A percentile compares a stretch with the other conserved stretches of the same genome.
Evolutionary conservation across 2,113 vertebrate genomes (phyloP).

Genomic region (Anhinga anhinga): DNA sequence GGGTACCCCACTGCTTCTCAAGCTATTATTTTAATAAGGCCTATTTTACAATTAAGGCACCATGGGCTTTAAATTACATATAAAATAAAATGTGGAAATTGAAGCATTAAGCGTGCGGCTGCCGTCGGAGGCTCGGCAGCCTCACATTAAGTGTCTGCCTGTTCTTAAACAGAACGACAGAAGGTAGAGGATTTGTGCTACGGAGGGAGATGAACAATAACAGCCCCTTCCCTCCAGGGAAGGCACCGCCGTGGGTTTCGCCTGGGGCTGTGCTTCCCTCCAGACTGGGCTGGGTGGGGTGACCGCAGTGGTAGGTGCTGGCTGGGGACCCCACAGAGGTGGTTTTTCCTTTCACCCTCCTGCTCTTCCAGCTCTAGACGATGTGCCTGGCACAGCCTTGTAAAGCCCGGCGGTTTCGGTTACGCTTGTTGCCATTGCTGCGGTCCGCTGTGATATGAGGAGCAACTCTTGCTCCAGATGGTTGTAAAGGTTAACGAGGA

Average conservation of each 20-base stretch:
- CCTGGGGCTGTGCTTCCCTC: not conserved
- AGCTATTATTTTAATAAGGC: slow-evolving; percentile 85
- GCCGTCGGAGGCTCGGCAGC: slow-evolving; percentile 69
- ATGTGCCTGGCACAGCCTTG: not conserved
- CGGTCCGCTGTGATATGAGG: not conserved
- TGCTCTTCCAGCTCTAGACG: not conserved
- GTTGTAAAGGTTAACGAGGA: slow-evolving; percentile 63
- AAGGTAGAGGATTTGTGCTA: slow-evolving; percentile 26
- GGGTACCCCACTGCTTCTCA: slow-evolving; percentile 79
- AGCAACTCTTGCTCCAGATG: slow-evolving; percentile 59
- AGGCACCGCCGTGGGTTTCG: not conserved
- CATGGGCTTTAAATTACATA: slow-evolving; percentile 85
- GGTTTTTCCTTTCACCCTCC: not conserved
- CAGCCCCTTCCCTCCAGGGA: not conserved
- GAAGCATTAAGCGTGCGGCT: slow-evolving; percentile 76
- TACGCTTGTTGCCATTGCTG: not conserved
- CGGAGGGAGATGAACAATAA: not conserved
- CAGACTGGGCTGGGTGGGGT: not conserved
- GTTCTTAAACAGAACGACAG: slow-evolving; percentile 39
- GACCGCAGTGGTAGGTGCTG: not conserved
- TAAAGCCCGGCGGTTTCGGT: not conserved
- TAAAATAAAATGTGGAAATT: slow-evolving; percentile 84
- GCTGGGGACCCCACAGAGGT: not conserved
- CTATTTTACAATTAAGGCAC: slow-evolving; percentile 86
- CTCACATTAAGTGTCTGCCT: slow-evolving; percentile 64